Base-by-base conservation (phyloP, 2,797 vertebrate species). In the Myotis myotis region DNA sequence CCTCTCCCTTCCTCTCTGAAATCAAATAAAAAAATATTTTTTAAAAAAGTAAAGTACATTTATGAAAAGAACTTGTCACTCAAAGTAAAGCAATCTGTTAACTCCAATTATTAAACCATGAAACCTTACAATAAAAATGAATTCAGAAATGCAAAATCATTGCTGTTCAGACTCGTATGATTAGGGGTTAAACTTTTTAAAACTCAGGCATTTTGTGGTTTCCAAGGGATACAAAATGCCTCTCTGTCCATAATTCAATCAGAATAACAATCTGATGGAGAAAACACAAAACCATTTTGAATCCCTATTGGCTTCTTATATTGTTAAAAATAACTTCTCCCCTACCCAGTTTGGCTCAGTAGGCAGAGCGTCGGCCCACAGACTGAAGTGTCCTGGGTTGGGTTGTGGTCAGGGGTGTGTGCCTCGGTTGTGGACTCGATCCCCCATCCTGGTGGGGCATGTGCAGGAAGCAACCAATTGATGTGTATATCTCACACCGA, bases 51-150 rank as follows among this genome's bases (percentile, higher is more conserved):
- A 10, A 57, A 60, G 60, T 30, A 62, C 60, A 30, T 30, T 62
- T 62, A 95, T 8, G 47, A 62, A 89, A 91, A 60, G 25, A 79
- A 49, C 70, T 81, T 88, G 25, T 30, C 49, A 86, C 0, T 49
- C 23, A 33, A 41, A 66, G 2, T 55, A 78, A 87, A 85, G 75
- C 74, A 71, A 68, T 78, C 70, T 85, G 16, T 82, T 74, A 78
- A 57, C 2, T 5, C 23, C 62, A 57, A 33, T 62, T 62, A 84
- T 25, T 68, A 92, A 89, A 78, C 11, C 23, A 64, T 51, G 47
- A 94, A 60, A 76, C 68, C 11, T 38, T 85, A 72, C 44, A 92
- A 89, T 76, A 57, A 82, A 87, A 89, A 76, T 55, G 20, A 93
- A 76, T 62, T 82, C 28, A 66, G 22, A 89, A 76, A 71, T 16